Evolutionary conservation across 2,113 vertebrate genomes (phyloP), one percentile per base, ranked within the genome.

Genomic region (Epinephelus lanceolatus): DNA sequence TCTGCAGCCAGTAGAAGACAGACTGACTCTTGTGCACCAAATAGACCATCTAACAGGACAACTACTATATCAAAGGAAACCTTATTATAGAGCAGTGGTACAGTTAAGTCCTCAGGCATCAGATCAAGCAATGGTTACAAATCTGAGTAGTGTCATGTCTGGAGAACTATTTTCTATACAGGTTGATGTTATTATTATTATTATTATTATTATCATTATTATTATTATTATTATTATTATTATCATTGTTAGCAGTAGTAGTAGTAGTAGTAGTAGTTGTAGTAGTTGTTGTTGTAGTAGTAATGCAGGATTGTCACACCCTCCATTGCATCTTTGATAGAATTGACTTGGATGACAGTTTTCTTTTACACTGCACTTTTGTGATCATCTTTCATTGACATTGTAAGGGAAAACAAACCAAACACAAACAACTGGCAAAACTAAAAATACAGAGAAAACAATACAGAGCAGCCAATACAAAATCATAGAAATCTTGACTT

Each of bases 1-100:
- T 86, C 30, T 77, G 71, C 60, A 60, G 68, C 21, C 65, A 51
- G 61, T n/a, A 57, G 30, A 59, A 61, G 60, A 82, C 84, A 87
- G 49, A 80, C 57, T 10, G 51, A 52, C 76, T 62, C 33, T 71
- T 87, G 71, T 83, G 70, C 63, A 19, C 53, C 18, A 6, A 60
- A 66, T 53, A 55, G n/a, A 27, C 17, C 0, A 15, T 45, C 72
- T 30, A 69, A 84, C 25, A 66, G 65, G 53, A 71, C 49, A 51
- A 59, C 70, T 65, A 60, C 56, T 69, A 65, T 13, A 68, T 71
- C 69, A 81, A 78, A 79, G 13, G 17, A n/a, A 69, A 81, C 27
- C 69, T 75, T 72, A 71, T 63, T 19, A 56, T 21, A 56, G 21
- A 79, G 63, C 47, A 61, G 23, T 25, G 18, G 25, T 14, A 17